Evolutionary conservation across 2,888 invertebrate genomes (phyloP), one percentile per base, ranked within the genome.

Genomic region (Dryomyza anilis): DNA sequence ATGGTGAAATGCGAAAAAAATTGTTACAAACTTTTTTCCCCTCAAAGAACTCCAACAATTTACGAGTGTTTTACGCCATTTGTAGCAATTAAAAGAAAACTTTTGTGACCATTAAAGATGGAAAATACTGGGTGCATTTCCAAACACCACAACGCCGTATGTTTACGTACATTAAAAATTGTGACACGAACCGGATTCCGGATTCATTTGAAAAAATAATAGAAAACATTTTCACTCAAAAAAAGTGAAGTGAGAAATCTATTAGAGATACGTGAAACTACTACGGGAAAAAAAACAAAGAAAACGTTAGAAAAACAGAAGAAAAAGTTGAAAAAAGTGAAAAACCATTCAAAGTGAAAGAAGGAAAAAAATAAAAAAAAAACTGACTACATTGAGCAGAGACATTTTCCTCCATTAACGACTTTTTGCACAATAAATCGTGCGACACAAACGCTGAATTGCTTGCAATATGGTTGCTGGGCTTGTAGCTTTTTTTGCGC

Each of bases 161-260:
- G 23, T 12, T 14, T 23, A 21, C 23, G 23, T 21, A 50, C 39
- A 8, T 39, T 43, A 7, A 57, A 10, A 30, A 58, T 29, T 21
- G 45, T 52, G 27, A 43, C 43, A 21, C 61, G 43, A 53, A 61
- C 61, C 43, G 52, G 61, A 61, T 61, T 52, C 61, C 43, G 52
- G 61, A 61, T 61, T 52, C 52, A 39, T 27, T 27, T 19, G 25
- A 29, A 59, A 61, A 61, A 53, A 61, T n/a, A n/a, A n/a, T n/a
- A n/a, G n/a, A n/a, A n/a, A n/a, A n/a, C 52, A 61, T 43, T 43
- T 39, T 36, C 61, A 25, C 23, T 23, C 27, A 52, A 12, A 52
- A n/a, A 52, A 52, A 50, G 39, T 39, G 39, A 39, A 39, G 39
- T 39, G 39, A 39, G n/a, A 39, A 3, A 39, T 39, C 39, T 39